Base-by-base conservation (phyloP, 2,888 invertebrate species). In the Dicyrtoma fusca region DNA sequence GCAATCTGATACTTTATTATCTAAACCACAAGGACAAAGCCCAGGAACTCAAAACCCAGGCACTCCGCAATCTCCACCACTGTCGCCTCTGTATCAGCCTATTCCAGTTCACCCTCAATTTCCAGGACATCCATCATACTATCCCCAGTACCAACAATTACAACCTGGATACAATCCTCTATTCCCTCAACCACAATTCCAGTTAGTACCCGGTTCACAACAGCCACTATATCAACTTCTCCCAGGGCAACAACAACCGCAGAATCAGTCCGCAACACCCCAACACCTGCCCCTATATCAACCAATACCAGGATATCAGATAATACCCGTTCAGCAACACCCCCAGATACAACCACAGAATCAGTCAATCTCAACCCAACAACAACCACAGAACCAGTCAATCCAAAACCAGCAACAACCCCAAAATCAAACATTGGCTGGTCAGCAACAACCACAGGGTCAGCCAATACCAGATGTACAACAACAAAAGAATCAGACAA, bases 11-110 rank as follows among this genome's bases (percentile, higher is more conserved):
- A 45, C 44, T 13, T 47, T 8, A 34, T 34, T 34, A 42, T 8
- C 4, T 14, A 34, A 34, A 42, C 17, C n/a, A 10, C 5, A 13
- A 34, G 34, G 5, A 10, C 5, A 13, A 34, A 62, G 5, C n/a
- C 13, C 14, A 42, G 10, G 4, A 62, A 34, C 13, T 14, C 57
- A 45, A 69, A 17, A 19, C 8, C 51, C 19, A 34, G 49, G n/a
- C 5, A 21, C 62, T 34, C 51, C 47, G 5, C 70, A 70, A 51
- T 62, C 25, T 49, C 69, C 61, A 49, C 47, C 47, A 5, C n/a
- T 69, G 0, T 25, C 49, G 8, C 62, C 69, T 17, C 53, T 49
- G 13, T 66, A 51, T 34, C 66, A 49, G 17, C 25, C 21, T 19
- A 10, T 14, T 23, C 23, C 10, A 49, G 6, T 4, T 17, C 49